Conservation (phyloP, 1,140 invertebrate species). For the Drosophila obscura region DNA sequence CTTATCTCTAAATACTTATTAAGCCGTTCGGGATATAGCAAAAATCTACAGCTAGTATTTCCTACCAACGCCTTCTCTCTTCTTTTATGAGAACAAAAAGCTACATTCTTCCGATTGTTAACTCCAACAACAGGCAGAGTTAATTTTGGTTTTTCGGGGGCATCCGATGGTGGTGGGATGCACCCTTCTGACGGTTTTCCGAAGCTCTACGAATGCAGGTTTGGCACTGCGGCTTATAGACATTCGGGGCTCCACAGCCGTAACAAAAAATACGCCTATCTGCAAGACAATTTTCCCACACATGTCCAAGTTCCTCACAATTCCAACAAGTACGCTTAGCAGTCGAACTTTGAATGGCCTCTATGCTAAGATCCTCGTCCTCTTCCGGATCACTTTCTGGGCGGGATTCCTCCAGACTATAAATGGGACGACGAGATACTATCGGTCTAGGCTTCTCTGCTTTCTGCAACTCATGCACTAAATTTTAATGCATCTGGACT, state of each 20-base stretch:
- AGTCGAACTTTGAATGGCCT: neutral
- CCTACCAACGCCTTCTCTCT: neutral
- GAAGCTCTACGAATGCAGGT: neutral
- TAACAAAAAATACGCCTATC: slow-evolving; percentile 10
- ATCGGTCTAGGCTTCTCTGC: no score
- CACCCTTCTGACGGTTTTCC: slow-evolving; percentile 7
- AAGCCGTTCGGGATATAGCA: neutral
- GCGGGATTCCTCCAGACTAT: no score
- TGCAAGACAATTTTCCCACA: slow-evolving; percentile 1
- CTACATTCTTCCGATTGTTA: no score
- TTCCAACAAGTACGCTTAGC: neutral
- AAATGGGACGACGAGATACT: no score
- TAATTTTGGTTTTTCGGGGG: neutral
- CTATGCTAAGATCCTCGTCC: no score
- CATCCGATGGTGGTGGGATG: slow-evolving; percentile 5
- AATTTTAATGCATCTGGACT: no score
- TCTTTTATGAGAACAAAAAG: neutral
- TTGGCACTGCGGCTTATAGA: neutral
- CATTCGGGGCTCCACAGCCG: slow-evolving; percentile 1
- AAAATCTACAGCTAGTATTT: neutral
- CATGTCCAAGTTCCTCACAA: slow-evolving; percentile 1
- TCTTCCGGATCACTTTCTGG: no score
- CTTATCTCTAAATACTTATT: neutral
- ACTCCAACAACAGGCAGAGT: neutral
- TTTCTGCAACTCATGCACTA: no score